A percentile compares a stretch with the other conserved stretches of the same genome.
phyloP scores from a whole-genome alignment of 92 coral and sea anemone genomes.

The Zoanthus sociatus region DNA sequence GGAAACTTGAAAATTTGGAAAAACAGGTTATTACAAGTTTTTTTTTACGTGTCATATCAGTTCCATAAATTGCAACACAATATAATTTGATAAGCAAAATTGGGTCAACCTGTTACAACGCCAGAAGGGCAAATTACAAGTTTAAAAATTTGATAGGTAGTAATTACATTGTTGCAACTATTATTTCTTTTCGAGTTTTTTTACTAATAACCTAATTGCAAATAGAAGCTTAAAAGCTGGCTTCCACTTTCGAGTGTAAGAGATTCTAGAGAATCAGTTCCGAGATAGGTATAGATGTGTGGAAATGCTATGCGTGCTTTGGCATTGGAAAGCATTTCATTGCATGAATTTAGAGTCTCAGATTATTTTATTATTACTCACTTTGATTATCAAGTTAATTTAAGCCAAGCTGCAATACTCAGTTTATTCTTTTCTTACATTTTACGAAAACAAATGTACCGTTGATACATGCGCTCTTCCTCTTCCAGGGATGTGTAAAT shows the following conservation, averaged over 20 bases:
- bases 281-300: neutral
- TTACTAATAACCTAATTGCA: neutral
- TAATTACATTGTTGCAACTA: neutral
- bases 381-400: too few species aligned
- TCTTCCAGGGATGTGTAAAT: constrained; percentile 93
- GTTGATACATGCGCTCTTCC: neutral
- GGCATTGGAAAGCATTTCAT: neutral
- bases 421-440: too few species aligned
- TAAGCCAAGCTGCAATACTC: too few species aligned
- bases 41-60: too few species aligned
- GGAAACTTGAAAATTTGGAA: too few species aligned
- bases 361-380: too few species aligned
- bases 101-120: too few species aligned
- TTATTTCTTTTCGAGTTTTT: neutral
- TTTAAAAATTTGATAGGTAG: neutral
- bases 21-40: too few species aligned
- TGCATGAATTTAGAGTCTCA: neutral
- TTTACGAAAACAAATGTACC: too few species aligned
- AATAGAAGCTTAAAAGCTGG: neutral
- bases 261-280: neutral
- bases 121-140: too few species aligned
- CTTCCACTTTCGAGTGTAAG: neutral
- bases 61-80: too few species aligned
- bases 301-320: neutral
- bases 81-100: too few species aligned